Percentiles rank a stretch among this genome's conserved stretches.
Evolutionary conservation across 2,797 vertebrate genomes (phyloP).

Genomic region (Basileuterus tristriatus): DNA sequence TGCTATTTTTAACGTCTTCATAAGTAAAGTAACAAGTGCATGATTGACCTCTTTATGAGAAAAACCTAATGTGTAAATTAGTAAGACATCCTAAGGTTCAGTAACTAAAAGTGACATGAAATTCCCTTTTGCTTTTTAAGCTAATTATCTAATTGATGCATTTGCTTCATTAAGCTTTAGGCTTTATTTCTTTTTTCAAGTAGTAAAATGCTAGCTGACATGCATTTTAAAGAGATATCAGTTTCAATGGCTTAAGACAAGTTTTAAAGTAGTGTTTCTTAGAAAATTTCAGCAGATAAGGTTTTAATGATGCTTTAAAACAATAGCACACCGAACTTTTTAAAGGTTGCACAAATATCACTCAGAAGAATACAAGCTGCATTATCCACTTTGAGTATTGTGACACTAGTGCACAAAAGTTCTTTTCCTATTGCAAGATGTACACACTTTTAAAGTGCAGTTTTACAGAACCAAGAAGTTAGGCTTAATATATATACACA

Average conservation of each 20-base stretch:
- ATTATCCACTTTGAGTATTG: conserved; percentile 7
- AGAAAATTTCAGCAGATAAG: background rate
- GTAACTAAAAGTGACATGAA: conserved; percentile 38
- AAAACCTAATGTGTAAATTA: conserved; percentile 27
- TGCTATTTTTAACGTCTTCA: background rate
- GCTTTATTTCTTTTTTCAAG: background rate
- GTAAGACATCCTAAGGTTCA: background rate
- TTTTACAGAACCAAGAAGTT: conserved; percentile 49
- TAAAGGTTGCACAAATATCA: background rate
- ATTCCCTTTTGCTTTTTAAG: conserved; percentile 42
- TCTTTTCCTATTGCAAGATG: conserved; percentile 19
- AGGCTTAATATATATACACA: conserved; percentile 35
- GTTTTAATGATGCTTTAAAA: background rate
- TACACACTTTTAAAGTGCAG: background rate
- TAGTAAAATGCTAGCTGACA: background rate
- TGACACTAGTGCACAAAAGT: background rate
- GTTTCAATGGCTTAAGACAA: background rate
- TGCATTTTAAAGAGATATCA: background rate
- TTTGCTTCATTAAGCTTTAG: conserved; percentile 45
- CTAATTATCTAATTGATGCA: conserved; percentile 44
- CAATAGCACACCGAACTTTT: background rate
- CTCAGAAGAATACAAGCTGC: conserved; percentile 19
- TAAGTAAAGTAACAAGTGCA: background rate
- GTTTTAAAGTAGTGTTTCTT: background rate
- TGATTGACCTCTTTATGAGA: background rate